Evolutionary conservation across 1,140 invertebrate genomes (phyloP).

Genomic region (Popillia japonica): DNA sequence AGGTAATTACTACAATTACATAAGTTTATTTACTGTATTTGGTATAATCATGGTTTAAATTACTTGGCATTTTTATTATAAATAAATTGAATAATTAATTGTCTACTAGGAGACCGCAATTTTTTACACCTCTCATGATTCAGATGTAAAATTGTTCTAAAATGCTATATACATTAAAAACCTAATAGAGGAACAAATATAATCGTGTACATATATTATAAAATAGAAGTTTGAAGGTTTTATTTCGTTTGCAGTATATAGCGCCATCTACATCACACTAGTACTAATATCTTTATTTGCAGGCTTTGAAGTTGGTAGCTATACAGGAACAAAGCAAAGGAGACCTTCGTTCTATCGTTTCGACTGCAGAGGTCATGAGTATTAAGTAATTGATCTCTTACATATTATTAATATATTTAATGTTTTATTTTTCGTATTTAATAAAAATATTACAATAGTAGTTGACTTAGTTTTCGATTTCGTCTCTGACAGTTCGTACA

Average conservation of each 20-base stretch:
- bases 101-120: not conserved
- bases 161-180: too few species aligned
- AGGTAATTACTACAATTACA: conserved; percentile 64
- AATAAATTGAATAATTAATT: conserved; percentile 15
- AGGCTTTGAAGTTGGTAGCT: not conserved
- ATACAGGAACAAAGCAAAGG: not conserved
- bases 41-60: not conserved
- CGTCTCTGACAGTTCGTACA: too few species aligned
- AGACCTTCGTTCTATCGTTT: not conserved
- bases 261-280: not conserved
- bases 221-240: not conserved
- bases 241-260: not conserved
- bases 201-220: too few species aligned
- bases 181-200: too few species aligned
- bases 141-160: too few species aligned
- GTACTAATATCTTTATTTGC: not conserved
- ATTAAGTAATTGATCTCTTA: not conserved
- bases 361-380: conserved; percentile 20
- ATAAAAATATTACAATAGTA: not conserved
- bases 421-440: not conserved
- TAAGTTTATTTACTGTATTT: not conserved
- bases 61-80: not conserved
- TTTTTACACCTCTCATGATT: too few species aligned
- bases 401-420: not conserved
- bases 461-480: too few species aligned